A percentile compares a stretch with the other conserved stretches of the same genome.
phyloP scores from a whole-genome alignment of 2,888 invertebrate genomes.

The Byasa hedistus region DNA sequence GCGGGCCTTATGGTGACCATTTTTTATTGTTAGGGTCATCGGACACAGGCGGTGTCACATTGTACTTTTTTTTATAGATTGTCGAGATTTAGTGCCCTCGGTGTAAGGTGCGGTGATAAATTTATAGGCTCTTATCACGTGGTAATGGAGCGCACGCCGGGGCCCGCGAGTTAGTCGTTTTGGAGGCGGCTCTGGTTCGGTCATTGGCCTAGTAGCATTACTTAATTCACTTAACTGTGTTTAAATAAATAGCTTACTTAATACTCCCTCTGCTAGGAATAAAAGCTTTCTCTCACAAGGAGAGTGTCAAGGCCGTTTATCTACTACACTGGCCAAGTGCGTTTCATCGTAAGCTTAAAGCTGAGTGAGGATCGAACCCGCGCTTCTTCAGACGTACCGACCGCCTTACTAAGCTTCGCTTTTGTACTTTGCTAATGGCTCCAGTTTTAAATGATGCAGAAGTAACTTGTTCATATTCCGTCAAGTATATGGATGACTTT shows the following conservation, averaged over 20 bases:
- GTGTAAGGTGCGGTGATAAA: slow-evolving; percentile 63
- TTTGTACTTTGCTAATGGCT: too few relatives aligned
- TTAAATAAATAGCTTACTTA: background rate
- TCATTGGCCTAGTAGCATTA: slow-evolving; percentile 21
- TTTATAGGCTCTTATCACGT: slow-evolving; percentile 69
- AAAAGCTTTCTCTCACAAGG: too few relatives aligned
- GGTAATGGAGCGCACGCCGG: slow-evolving; percentile 55
- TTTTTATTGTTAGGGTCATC: slow-evolving; percentile 73
- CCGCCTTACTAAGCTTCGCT: too few relatives aligned
- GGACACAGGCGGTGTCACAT: slow-evolving; percentile 60
- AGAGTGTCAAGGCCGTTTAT: too few relatives aligned
- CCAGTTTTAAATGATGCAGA: too few relatives aligned
- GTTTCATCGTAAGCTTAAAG: too few relatives aligned
- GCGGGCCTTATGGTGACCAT: slow-evolving; percentile 59
- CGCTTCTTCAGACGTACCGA: too few relatives aligned
- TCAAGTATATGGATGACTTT: too few relatives aligned
- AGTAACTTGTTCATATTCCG: too few relatives aligned
- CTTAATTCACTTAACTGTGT: slow-evolving; percentile 28
- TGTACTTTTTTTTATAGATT: slow-evolving; percentile 52
- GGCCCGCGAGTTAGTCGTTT: slow-evolving; percentile 34
- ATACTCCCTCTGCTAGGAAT: too few relatives aligned
- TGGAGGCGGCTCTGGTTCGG: slow-evolving; percentile 28
- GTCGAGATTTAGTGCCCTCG: slow-evolving; percentile 57
- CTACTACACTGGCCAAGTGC: too few relatives aligned
- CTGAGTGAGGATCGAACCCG: too few relatives aligned